Evolutionary conservation across 2,797 vertebrate genomes (phyloP).

Genomic region (Antennarius maculatus): DNA sequence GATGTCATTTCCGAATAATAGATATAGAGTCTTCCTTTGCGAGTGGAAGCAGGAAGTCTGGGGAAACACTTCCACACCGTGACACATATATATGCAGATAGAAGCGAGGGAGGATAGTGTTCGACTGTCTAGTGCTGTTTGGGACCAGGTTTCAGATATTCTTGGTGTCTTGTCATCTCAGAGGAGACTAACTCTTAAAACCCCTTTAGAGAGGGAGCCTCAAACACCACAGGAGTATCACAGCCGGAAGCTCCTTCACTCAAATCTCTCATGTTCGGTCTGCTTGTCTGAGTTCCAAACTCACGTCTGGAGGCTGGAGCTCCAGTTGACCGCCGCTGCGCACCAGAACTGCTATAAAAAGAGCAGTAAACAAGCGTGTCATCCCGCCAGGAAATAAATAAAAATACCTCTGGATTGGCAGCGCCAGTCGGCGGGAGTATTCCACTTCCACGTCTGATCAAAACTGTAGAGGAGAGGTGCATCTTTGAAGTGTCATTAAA

Average conservation of each 20-base stretch:
- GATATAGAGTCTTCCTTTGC: too few species aligned
- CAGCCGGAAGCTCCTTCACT: conserved; percentile 50
- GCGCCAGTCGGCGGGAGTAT: conserved; percentile 22
- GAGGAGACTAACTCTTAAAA: conserved; percentile 64
- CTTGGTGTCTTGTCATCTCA: conserved; percentile 46
- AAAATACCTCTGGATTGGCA: conserved; percentile 47
- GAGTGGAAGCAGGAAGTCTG: neutral
- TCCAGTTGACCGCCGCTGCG: conserved; percentile 45
- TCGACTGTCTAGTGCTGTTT: conserved; percentile 60
- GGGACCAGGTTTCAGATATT: conserved; percentile 62
- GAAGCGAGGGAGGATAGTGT: conserved; percentile 26
- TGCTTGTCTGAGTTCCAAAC: conserved; percentile 40
- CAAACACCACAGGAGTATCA: conserved; percentile 59
- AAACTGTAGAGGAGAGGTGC: conserved; percentile 3
- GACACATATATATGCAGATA: conserved; percentile 6
- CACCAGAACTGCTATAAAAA: conserved; percentile 56
- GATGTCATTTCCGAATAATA: conserved; percentile 28
- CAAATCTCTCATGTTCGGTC: conserved; percentile 49
- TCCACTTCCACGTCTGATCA: conserved; percentile 9
- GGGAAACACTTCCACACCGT: neutral
- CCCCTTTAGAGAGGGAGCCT: conserved; percentile 45
- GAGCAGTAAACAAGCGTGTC: conserved; percentile 43
- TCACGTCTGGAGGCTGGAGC: conserved; percentile 48
- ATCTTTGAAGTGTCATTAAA: conserved; percentile 29
- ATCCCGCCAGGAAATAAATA: conserved; percentile 50